These are phyloP conservation scores for Spisula subtruncata DNA, from an alignment of 2,888 invertebrate genomes.

Conservation along the genomic window DNA sequence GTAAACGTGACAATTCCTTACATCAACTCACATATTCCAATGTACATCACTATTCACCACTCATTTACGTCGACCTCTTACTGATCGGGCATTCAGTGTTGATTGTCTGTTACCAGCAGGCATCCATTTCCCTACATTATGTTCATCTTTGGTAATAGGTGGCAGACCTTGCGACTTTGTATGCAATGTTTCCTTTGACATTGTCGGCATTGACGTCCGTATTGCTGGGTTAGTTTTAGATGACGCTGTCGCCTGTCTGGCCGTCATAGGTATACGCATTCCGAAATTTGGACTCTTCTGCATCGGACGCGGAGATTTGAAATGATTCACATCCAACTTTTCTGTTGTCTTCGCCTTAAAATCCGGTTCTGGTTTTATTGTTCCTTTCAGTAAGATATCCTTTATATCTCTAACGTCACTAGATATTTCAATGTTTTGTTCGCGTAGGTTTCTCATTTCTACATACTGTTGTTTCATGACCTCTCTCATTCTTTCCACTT, in stretches of 20 bases:
- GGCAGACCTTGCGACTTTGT: conserved; percentile 58
- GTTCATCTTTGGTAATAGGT: conserved; percentile 67
- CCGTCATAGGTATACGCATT: conserved; percentile 56
- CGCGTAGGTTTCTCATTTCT: conserved; percentile 80
- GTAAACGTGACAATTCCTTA: no score
- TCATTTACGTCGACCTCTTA: conserved; percentile 50
- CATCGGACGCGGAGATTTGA: conserved; percentile 60
- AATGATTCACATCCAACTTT: conserved; percentile 65
- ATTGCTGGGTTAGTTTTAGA: conserved; percentile 50
- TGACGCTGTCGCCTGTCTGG: conserved; percentile 34
- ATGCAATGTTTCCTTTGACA: conserved; percentile 23
- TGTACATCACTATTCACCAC: not conserved
- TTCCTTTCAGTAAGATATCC: conserved; percentile 72
- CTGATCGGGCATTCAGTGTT: conserved; percentile 40
- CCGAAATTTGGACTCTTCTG: conserved; percentile 60
- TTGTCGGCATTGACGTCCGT: conserved; percentile 58
- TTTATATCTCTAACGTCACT: conserved; percentile 81
- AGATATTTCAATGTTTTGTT: conserved; percentile 80
- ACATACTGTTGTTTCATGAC: conserved; percentile 83
- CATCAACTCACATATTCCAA: not conserved
- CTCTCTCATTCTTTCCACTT: conserved; percentile 82
- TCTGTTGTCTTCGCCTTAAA: conserved; percentile 57
- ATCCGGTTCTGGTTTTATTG: conserved; percentile 60
- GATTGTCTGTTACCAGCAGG: conserved; percentile 54
- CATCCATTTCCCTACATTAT: conserved; percentile 51